These are phyloP conservation scores for Manduca sexta DNA, from an alignment of 1,140 invertebrate species.

Conservation along the genomic window DNA sequence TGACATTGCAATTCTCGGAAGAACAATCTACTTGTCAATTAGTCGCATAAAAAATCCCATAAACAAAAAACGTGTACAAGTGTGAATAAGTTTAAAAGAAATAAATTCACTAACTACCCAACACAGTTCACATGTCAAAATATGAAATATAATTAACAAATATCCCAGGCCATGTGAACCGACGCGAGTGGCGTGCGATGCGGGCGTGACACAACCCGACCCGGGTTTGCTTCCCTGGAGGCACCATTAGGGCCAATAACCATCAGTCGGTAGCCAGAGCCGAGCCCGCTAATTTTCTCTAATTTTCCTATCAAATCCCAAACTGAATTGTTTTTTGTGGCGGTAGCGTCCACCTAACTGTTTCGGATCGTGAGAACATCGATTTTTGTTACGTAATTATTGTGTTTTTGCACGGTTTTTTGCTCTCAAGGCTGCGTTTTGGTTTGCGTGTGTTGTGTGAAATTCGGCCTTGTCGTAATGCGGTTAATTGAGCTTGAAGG, in stretches of 20 bases:
- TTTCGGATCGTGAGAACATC: slow-evolving; percentile 54
- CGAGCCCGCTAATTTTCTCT: slow-evolving; percentile 62
- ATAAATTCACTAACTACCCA: too few relatives aligned
- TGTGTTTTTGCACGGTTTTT: slow-evolving; percentile 21
- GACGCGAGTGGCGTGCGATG: slow-evolving; percentile 36
- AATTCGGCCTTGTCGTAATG: slow-evolving; percentile 44
- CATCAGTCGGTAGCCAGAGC: slow-evolving; percentile 57
- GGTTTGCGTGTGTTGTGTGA: slow-evolving; percentile 19
- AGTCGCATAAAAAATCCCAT: too few relatives aligned
- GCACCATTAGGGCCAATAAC: slow-evolving; percentile 66
- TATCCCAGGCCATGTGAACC: slow-evolving; percentile 56
- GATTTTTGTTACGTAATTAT: slow-evolving; percentile 49
- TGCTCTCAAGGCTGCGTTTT: slow-evolving; percentile 35
- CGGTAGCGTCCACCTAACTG: slow-evolving; percentile 44
- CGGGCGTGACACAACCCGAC: slow-evolving; percentile 49
- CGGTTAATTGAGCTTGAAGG: slow-evolving; percentile 50
- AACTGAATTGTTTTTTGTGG: slow-evolving; percentile 45
- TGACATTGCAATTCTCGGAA: too few relatives aligned
- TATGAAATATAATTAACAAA: too few relatives aligned
- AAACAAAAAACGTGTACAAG: too few relatives aligned
- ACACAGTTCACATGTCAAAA: too few relatives aligned
- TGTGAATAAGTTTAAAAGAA: too few relatives aligned
- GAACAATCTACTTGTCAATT: too few relatives aligned
- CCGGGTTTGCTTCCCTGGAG: slow-evolving; percentile 49
- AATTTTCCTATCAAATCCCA: slow-evolving; percentile 69